These are phyloP conservation scores for Anagrus nilaparvatae DNA, from an alignment of 1,140 invertebrate species.

Conservation along the genomic window DNA sequence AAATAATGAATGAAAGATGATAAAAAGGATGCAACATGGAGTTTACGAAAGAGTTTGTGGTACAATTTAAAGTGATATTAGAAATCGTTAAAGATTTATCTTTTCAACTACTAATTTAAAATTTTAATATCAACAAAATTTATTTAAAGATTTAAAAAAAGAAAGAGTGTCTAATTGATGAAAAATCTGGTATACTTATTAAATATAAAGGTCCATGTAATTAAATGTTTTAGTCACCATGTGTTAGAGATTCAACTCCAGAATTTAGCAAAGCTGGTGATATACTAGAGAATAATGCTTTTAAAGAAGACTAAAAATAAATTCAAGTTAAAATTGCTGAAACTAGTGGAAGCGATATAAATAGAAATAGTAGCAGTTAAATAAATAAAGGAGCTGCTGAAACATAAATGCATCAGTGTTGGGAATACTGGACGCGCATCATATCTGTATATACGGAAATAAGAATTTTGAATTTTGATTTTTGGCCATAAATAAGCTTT, in stretches of 20 bases:
- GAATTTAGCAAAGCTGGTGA: conserved; percentile 27
- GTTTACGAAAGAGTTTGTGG: no score
- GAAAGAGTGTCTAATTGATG: conserved; percentile 58
- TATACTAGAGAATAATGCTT: conserved; percentile 19
- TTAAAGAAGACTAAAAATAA: conserved; percentile 26
- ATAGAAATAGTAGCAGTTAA: conserved; percentile 13
- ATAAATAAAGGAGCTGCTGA: conserved; percentile 29
- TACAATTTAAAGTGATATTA: conserved; percentile 17
- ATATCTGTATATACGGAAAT: no score
- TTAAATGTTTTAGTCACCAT: conserved; percentile 36
- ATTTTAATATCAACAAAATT: conserved; percentile 39
- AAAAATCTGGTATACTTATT: conserved; percentile 47
- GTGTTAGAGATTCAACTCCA: conserved; percentile 35
- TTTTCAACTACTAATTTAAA: conserved; percentile 6
- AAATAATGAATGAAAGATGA: no score
- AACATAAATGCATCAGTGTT: no score
- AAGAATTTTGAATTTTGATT: no score
- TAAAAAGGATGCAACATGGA: no score
- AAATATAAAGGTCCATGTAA: conserved; percentile 51
- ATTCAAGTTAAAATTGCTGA: conserved; percentile 24
- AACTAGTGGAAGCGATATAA: no score
- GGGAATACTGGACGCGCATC: no score
- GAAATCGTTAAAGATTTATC: conserved; percentile 13
- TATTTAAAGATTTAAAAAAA: conserved; percentile 49
- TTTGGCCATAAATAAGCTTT: no score